These are phyloP conservation scores for Elephantulus edwardii DNA, from an alignment of 2,113 vertebrate genomes.

Conservation along the genomic window DNA sequence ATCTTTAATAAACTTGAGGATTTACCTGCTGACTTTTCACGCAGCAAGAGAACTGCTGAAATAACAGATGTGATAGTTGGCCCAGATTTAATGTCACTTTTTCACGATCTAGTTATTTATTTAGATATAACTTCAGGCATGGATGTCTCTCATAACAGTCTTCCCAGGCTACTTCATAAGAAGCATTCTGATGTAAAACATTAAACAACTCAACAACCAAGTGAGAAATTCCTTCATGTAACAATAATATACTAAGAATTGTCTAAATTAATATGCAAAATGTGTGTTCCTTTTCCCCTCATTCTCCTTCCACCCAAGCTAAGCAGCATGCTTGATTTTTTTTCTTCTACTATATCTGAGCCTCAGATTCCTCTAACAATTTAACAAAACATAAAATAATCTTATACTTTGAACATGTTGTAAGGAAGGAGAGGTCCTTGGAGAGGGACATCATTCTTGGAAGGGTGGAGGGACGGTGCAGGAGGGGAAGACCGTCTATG, in stretches of 20 bases:
- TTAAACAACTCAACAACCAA: neutral
- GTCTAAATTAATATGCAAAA: conserved; percentile 16
- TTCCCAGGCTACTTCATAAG: neutral
- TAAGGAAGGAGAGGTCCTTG: too few relatives aligned
- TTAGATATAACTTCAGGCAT: conserved; percentile 28
- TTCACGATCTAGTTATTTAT: conserved; percentile 39
- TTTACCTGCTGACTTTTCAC: neutral
- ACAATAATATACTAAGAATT: conserved; percentile 4
- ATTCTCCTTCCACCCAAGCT: neutral
- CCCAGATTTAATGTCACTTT: conserved; percentile 52
- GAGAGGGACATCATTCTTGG: too few relatives aligned
- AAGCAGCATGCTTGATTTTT: conserved; percentile 23
- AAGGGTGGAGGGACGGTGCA: too few relatives aligned
- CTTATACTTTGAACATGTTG: neutral
- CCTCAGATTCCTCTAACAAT: neutral
- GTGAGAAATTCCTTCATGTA: neutral
- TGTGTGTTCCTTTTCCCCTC: neutral
- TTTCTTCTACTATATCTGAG: neutral
- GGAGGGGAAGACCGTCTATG: too few relatives aligned
- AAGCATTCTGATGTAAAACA: conserved; percentile 29
- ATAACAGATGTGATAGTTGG: conserved; percentile 14
- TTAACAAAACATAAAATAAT: neutral
- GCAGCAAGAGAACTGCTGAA: conserved; percentile 28
- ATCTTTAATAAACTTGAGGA: conserved; percentile 38
- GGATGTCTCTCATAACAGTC: neutral